A percentile compares a stretch with the other conserved stretches of the same genome.
phyloP scores from a whole-genome alignment of 2,888 invertebrate genomes.

The Zonitis immaculata region DNA sequence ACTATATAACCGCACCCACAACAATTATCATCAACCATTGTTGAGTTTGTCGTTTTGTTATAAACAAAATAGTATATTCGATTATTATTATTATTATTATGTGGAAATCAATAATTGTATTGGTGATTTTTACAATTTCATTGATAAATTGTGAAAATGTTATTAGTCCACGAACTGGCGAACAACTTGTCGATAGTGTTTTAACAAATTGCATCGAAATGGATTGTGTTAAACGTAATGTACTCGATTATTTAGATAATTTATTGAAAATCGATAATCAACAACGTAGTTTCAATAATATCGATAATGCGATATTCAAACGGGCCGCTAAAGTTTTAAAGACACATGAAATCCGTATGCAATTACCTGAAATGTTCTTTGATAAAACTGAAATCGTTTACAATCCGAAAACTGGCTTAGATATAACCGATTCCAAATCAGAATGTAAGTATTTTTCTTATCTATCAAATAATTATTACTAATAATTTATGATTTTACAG shows the following conservation, averaged over 20 bases:
- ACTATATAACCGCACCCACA: conserved; percentile 65
- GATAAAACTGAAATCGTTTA: conserved; percentile 63
- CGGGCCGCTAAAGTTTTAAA: conserved; percentile 66
- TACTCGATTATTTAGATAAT: conserved; percentile 70
- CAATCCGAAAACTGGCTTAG: conserved; percentile 62
- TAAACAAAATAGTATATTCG: background rate
- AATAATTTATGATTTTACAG: conserved; percentile 48
- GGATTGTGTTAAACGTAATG: conserved; percentile 71
- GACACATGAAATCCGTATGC: conserved; percentile 69
- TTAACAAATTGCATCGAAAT: conserved; percentile 71
- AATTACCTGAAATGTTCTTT: conserved; percentile 68
- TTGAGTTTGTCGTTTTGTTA: background rate
- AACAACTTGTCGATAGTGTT: conserved; percentile 65
- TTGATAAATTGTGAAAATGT: conserved; percentile 45
- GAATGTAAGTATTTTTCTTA: conserved; percentile 54
- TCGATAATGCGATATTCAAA: conserved; percentile 71
- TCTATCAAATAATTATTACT: background rate
- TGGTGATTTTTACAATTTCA: conserved; percentile 46
- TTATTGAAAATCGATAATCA: conserved; percentile 53
- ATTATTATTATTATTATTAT: conserved; percentile 25
- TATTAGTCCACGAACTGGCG: conserved; percentile 59
- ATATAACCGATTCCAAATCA: conserved; percentile 56
- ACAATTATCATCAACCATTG: conserved; percentile 20
- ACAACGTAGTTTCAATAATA: conserved; percentile 55
- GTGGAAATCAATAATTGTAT: conserved; percentile 47